Evolutionary conservation across 2,888 invertebrate species (phyloP).

Genomic region (Neuroscelio doddi): DNA sequence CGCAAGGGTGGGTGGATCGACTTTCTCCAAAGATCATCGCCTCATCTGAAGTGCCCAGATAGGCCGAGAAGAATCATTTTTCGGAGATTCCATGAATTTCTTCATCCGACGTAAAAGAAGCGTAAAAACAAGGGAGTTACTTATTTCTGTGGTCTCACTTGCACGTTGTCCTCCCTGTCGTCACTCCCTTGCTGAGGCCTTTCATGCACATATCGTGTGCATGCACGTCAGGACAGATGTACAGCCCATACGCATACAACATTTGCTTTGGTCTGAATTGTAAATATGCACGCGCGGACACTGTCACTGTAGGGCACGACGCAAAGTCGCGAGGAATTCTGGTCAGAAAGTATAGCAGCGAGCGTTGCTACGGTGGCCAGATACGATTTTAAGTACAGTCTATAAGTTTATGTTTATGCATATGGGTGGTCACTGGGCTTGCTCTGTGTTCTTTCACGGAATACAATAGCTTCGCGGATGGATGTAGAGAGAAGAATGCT

Average conservation of each 20-base stretch:
- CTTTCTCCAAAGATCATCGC: slow-evolving; percentile 2
- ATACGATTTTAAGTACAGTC: slow-evolving; percentile 1
- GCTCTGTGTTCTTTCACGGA: slow-evolving; percentile 6
- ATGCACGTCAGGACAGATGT: slow-evolving; percentile 3
- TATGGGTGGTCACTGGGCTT: slow-evolving; percentile 10
- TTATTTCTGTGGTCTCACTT: background rate
- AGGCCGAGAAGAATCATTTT: no score
- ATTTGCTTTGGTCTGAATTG: background rate
- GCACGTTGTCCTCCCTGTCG: background rate
- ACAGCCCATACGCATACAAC: background rate
- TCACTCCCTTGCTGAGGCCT: slow-evolving; percentile 4
- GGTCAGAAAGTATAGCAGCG: no score
- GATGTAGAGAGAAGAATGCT: background rate
- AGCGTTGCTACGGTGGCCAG: background rate
- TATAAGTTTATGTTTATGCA: slow-evolving; percentile 9
- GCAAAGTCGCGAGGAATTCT: no score
- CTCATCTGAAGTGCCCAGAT: background rate
- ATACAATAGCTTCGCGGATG: background rate
- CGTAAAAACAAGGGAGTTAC: no score
- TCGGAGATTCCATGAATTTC: no score
- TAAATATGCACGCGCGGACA: background rate
- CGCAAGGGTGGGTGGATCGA: background rate
- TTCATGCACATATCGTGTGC: slow-evolving; percentile 9
- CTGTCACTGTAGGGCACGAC: background rate
- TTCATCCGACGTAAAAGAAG: no score